Conservation (phyloP, 1,140 invertebrate species). For the Eumaeus atala region DNA sequence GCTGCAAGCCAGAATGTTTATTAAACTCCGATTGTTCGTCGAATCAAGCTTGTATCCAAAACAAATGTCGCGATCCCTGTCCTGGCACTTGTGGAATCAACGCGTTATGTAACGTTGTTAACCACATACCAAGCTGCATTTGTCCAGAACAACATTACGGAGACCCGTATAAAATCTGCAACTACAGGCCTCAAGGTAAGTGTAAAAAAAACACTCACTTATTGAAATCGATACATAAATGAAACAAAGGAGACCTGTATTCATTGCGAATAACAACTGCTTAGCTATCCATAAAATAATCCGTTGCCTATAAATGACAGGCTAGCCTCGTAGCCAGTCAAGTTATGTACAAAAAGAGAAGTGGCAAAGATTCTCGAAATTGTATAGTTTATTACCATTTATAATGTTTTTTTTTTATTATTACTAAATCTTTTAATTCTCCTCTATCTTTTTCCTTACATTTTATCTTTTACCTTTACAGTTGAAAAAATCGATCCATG, state of each 20-base stretch:
- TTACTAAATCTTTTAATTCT: conserved; percentile 12
- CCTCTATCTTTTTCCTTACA: too few relatives aligned
- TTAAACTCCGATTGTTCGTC: conserved; percentile 75
- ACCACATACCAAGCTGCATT: conserved; percentile 82
- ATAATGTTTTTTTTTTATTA: background rate
- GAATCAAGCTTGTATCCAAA: conserved; percentile 73
- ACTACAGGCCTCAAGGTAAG: conserved; percentile 75
- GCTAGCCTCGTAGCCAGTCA: too few relatives aligned
- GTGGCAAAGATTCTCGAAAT: too few relatives aligned
- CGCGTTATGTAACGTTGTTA: conserved; percentile 79
- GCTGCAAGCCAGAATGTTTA: conserved; percentile 77
- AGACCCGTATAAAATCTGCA: conserved; percentile 80
- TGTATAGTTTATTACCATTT: too few relatives aligned
- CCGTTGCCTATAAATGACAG: too few relatives aligned
- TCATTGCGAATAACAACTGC: too few relatives aligned
- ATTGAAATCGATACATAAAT: too few relatives aligned
- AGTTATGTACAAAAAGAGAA: too few relatives aligned
- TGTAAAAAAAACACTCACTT: conserved; percentile 11
- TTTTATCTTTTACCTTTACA: conserved; percentile 29
- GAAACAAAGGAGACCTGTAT: too few relatives aligned
- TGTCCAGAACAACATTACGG: conserved; percentile 85
- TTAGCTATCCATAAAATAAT: too few relatives aligned
- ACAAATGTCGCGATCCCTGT: conserved; percentile 78
- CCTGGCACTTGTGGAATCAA: conserved; percentile 79
- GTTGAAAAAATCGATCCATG: conserved; percentile 49